Percentiles rank a stretch among this genome's conserved stretches.
phyloP scores from a whole-genome alignment of 2,888 invertebrate species.

The Hetaerina titia region DNA sequence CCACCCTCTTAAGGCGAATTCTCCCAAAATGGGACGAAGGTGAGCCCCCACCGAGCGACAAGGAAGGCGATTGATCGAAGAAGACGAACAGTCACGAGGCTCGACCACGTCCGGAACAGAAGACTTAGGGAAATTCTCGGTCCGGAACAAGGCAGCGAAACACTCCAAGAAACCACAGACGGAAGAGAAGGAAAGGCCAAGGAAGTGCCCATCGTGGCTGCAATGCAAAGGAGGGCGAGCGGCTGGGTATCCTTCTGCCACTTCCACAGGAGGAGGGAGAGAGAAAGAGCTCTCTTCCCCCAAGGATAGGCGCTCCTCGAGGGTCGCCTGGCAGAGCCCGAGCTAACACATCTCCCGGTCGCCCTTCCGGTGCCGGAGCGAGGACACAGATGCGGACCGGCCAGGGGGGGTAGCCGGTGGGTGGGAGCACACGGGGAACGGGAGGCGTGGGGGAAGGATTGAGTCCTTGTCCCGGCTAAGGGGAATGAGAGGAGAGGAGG shows the following conservation, averaged over 20 bases:
- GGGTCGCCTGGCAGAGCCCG: not conserved
- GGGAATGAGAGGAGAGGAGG: not conserved
- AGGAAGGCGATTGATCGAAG: not conserved
- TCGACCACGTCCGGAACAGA: not conserved
- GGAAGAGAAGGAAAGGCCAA: conserved; percentile 26
- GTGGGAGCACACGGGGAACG: not conserved
- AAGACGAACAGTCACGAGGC: not conserved
- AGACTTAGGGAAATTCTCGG: conserved; percentile 7
- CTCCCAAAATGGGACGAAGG: not conserved
- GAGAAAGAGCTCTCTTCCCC: not conserved
- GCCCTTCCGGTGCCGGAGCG: conserved; percentile 34
- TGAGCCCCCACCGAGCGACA: not conserved
- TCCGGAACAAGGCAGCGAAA: not conserved
- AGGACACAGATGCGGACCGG: not conserved
- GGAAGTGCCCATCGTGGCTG: conserved; percentile 26
- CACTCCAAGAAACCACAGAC: not conserved
- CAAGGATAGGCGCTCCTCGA: conserved; percentile 29
- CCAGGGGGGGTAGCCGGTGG: not conserved
- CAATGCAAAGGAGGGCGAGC: not conserved
- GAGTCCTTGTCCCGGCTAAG: not conserved
- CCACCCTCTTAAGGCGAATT: not conserved
- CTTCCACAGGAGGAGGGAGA: not conserved
- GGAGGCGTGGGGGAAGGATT: not conserved
- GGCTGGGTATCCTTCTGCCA: not conserved
- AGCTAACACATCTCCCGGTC: conserved; percentile 13